Conservation (phyloP, 2,797 vertebrate genomes). For the Sebastiscus albofasciatus region DNA sequence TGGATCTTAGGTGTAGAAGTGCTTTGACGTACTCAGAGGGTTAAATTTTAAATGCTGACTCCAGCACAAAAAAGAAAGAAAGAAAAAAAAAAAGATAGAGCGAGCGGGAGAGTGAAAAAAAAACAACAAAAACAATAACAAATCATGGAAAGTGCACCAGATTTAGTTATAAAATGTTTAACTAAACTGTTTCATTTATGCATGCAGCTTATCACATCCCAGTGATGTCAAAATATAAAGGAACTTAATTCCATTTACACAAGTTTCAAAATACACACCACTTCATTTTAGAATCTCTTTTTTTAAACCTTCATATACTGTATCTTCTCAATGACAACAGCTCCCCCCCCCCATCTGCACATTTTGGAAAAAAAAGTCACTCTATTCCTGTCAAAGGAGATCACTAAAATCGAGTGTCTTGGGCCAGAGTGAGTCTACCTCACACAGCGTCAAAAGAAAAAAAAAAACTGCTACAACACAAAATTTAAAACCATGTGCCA, state of each 20-base stretch:
- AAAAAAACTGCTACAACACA: slow-evolving; percentile 62
- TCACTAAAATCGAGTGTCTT: slow-evolving; percentile 77
- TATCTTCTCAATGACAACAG: slow-evolving; percentile 89
- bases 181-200: slow-evolving; percentile 95
- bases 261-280: slow-evolving; percentile 95
- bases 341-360: slow-evolving; percentile 86
- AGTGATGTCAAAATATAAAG: slow-evolving; percentile 87
- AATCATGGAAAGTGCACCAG: slow-evolving; percentile 88
- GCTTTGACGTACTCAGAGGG: slow-evolving; percentile 98
- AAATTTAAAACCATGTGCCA: slow-evolving; percentile 87
- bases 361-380: slow-evolving; percentile 83
- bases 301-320: slow-evolving; percentile 88
- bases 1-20: slow-evolving; percentile 91
- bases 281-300: slow-evolving; percentile 88
- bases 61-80: slow-evolving; percentile 81
- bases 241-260: slow-evolving; percentile 94
- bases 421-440: slow-evolving; percentile 70
- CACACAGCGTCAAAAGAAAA: slow-evolving; percentile 43
- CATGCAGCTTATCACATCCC: slow-evolving; percentile 96
- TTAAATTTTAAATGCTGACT: slow-evolving; percentile 93
- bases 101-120: slow-evolving; percentile 44
- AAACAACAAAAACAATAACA: slow-evolving; percentile 21
- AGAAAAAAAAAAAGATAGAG: slow-evolving; percentile 46
- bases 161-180: slow-evolving; percentile 93
- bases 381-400: slow-evolving; percentile 60